Base-by-base conservation (phyloP, 2,888 invertebrate species). In the Calliscelio sp. region DNA sequence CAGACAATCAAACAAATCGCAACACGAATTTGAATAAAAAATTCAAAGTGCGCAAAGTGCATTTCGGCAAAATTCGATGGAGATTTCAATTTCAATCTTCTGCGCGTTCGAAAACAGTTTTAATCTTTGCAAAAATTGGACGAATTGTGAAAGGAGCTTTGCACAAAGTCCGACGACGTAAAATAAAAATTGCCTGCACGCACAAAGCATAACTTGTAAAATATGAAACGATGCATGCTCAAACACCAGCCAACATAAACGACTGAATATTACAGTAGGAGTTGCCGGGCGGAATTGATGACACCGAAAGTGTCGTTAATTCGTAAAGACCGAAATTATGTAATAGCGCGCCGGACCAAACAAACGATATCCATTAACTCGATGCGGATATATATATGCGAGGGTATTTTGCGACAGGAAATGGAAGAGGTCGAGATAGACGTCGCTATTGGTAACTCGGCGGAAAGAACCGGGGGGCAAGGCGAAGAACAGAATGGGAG, bases 401-500 rank as follows among this genome's bases (percentile, higher is more conserved):
- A 32, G 44, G 61, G 59, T 74, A 71, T 84, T 74, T 63, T 59
- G 81, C 79, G 79, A 49, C 68, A 68, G 84, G 77, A 74, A 85
- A 70, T 85, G 78, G 74, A 84, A 73, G 77, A 81, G 77, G 68
- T 51, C 53, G 68, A 65, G 81, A 63, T 81, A 65, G 78, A 78
- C 59, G 63, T 63, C 35, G 59, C 63, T 66, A 84, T 71, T 78
- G 77, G 71, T 66, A 81, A 70, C 61, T 63, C 61, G 55, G 61
- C 71, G 79, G 78, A 81, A 81, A 81, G 71, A 79, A 79, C 79
- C 70, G 80, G 73, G 51, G 73, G 46, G 63, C 74, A 79, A 75
- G 68, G 53, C 65, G 59, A 73, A 74, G 79, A 74, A 73, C 66
- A 85, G 88, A 88, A 90, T 89, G 88, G 86, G 83, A 89, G 87